Evolutionary conservation across 2,888 invertebrate species (phyloP).

Genomic region (Metalampra italica): DNA sequence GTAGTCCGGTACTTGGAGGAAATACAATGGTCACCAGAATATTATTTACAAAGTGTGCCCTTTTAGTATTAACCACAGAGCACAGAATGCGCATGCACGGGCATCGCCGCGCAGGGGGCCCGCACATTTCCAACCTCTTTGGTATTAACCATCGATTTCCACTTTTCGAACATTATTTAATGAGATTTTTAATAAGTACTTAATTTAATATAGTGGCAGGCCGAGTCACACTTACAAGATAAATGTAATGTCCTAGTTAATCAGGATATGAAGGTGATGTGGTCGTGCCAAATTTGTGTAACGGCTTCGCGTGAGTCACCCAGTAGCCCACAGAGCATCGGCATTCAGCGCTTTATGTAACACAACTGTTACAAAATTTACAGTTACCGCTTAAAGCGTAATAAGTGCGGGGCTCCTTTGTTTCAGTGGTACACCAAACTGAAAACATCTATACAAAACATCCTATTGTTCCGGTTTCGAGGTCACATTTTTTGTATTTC

Average conservation of each 20-base stretch:
- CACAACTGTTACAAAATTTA: constrained; percentile 60
- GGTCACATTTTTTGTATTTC: constrained; percentile 40
- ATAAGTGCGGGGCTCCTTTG: constrained; percentile 45
- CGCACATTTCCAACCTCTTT: too few relatives aligned
- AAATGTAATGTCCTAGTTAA: background rate
- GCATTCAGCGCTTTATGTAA: constrained; percentile 57
- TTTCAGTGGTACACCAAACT: constrained; percentile 31
- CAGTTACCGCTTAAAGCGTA: constrained; percentile 41
- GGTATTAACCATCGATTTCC: too few relatives aligned
- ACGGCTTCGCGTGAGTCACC: constrained; percentile 48
- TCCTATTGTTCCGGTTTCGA: constrained; percentile 39
- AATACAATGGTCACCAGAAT: too few relatives aligned
- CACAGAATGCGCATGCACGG: too few relatives aligned
- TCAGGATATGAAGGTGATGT: background rate
- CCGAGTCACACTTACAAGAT: too few relatives aligned
- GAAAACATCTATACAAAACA: constrained; percentile 41
- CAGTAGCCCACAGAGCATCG: constrained; percentile 29
- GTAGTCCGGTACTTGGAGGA: too few relatives aligned
- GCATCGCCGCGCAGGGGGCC: too few relatives aligned
- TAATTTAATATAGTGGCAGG: too few relatives aligned
- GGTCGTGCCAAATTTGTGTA: constrained; percentile 35
- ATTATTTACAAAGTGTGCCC: too few relatives aligned
- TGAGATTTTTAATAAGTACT: too few relatives aligned
- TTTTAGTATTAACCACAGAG: too few relatives aligned
- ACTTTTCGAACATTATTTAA: too few relatives aligned